Percentiles rank a stretch among this genome's conserved stretches.
Conservation (phyloP, 2,797 vertebrate genomes). For the Dryobates pubescens region DNA sequence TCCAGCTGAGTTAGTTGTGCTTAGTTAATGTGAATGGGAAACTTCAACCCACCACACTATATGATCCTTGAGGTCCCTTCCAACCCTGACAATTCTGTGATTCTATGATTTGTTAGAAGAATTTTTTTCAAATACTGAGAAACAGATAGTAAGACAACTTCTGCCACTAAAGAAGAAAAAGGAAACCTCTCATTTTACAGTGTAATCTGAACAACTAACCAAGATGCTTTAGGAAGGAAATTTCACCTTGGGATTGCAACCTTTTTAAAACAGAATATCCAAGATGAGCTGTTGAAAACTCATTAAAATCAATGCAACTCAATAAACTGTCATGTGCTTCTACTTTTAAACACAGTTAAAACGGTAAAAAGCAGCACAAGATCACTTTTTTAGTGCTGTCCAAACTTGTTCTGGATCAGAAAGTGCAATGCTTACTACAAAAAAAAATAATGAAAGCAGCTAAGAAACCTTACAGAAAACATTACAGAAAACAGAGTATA, state of each 20-base stretch:
- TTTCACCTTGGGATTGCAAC: not conserved
- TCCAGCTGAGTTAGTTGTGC: too few species aligned
- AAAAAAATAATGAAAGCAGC: constrained; percentile 70
- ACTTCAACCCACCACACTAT: too few species aligned
- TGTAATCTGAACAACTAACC: constrained; percentile 20
- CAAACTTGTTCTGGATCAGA: constrained; percentile 58
- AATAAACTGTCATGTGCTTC: constrained; percentile 55
- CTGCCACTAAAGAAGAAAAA: not conserved
- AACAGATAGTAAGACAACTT: not conserved
- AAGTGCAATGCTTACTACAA: constrained; percentile 53
- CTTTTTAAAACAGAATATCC: not conserved
- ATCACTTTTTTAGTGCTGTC: constrained; percentile 51
- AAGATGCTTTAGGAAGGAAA: not conserved
- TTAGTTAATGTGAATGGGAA: too few species aligned
- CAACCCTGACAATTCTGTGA: too few species aligned
- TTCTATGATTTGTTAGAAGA: not conserved
- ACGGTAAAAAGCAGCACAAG: constrained; percentile 28
- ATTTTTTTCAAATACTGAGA: not conserved
- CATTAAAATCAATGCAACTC: constrained; percentile 49
- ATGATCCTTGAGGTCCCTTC: too few species aligned
- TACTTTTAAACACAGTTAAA: constrained; percentile 57
- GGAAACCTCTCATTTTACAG: constrained; percentile 31
- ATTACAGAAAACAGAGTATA: constrained; percentile 56
- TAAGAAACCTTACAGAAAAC: constrained; percentile 64
- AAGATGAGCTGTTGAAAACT: constrained; percentile 63